Conservation (phyloP, 2,113 vertebrate species). For the Crotalus viridis region DNA sequence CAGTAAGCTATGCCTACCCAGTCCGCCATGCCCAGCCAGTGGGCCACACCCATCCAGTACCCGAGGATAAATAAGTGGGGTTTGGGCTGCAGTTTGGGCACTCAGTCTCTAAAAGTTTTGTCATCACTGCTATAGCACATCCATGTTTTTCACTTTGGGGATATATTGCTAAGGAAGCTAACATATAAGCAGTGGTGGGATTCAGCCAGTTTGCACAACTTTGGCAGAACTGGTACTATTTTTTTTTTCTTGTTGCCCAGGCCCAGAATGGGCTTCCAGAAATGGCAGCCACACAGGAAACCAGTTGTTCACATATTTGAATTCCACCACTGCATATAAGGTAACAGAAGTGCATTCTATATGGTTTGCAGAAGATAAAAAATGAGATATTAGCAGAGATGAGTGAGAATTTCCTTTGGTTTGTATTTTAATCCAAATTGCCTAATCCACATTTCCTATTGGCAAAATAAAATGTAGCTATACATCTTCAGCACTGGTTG, state of each 20-base stretch:
- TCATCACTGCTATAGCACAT: slow-evolving; percentile 9
- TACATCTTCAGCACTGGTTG: neutral
- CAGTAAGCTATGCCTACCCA: too few relatives aligned
- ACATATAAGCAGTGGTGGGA: neutral
- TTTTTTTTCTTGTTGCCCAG: too few relatives aligned
- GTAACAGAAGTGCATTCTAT: slow-evolving; percentile 36
- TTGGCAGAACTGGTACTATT: too few relatives aligned
- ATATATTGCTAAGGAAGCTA: neutral
- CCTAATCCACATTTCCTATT: neutral
- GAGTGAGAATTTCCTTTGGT: neutral
- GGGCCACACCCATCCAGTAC: too few relatives aligned
- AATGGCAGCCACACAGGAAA: too few relatives aligned
- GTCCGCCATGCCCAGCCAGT: too few relatives aligned
- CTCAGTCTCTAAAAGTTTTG: too few relatives aligned
- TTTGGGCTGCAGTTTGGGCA: too few relatives aligned
- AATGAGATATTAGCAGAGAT: slow-evolving; percentile 53
- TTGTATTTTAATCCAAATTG: neutral
- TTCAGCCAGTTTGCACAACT: too few relatives aligned
- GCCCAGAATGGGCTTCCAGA: too few relatives aligned
- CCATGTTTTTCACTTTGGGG: slow-evolving; percentile 47
- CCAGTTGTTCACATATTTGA: too few relatives aligned
- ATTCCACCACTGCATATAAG: neutral
- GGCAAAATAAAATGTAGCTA: neutral
- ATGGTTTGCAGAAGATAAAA: slow-evolving; percentile 41
- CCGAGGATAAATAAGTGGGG: too few relatives aligned